Base-by-base conservation (phyloP, 2,113 vertebrate species). In the Petrocephalus zakoni region DNA sequence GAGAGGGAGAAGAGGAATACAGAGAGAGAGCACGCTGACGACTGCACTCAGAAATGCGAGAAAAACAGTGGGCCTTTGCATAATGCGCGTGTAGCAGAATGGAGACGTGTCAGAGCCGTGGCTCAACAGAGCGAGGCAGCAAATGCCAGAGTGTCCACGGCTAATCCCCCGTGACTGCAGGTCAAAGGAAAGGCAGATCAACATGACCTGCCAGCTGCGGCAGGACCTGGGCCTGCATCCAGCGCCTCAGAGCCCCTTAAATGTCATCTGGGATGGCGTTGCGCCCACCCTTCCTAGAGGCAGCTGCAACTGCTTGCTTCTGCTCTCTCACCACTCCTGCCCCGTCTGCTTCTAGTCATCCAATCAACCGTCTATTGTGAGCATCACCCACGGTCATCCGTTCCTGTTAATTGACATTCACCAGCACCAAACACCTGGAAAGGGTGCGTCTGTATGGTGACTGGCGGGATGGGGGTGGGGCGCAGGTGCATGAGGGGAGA, bases 211-310 rank as follows among this genome's bases (percentile, higher is more conserved):
- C 64, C 61, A 55, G 56, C 42, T 37, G 61, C 68, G 25, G 42
- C 15, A 56, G 25, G 8, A 13, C 5, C 19, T 13, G 68, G 78
- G 78, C 25, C 81, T 25, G 11, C 64, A 42, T 56, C 78, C 75
- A 75, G 25, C 22, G 34, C 55, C 21, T 56, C 75, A 21, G 52
- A 58, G 52, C 37, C 22, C n/a, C 15, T 47, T 72, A 90, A 87
- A 91, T 88, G 90, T 89, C 90, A 91, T n/a, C 25, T 17, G 68
- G 29, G 81, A 64, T 86, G 83, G 49, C 22, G 9, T 17, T 6
- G 88, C 46, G 81, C 53, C 55, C 55, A 42, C 46, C 9, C 19
- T 51, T 21, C 17, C 55, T 85, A 51, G 49, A 49, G 81, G 51
- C 42, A 58, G 78, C 53, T 88, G n/a, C 47, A 3, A 4, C 56